phyloP scores from a whole-genome alignment of 2,113 vertebrate genomes.

The Odontophorus gujanensis region DNA sequence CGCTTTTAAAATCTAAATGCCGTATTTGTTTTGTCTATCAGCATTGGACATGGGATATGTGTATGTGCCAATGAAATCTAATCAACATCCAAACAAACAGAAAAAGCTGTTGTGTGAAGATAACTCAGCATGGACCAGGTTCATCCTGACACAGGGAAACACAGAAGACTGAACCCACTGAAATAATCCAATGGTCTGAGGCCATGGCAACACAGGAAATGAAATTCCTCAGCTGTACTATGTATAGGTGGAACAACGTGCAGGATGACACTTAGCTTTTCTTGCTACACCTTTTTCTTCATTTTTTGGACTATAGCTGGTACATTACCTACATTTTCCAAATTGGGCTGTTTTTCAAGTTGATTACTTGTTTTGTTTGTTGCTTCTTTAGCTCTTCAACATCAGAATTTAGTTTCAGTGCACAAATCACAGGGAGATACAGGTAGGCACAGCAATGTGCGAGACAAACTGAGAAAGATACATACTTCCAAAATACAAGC shows the following conservation, averaged over 20 bases:
- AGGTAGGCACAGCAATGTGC: background rate
- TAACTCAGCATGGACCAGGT: background rate
- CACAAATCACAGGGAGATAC: background rate
- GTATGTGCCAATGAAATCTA: background rate
- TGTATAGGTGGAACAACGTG: background rate
- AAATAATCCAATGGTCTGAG: background rate
- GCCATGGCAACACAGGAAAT: background rate
- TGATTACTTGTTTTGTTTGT: background rate
- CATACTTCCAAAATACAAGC: background rate
- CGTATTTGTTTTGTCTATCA: background rate
- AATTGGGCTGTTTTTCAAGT: background rate
- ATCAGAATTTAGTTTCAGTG: background rate
- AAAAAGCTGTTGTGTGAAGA: background rate
- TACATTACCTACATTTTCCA: background rate
- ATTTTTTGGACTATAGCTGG: background rate
- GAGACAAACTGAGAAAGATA: background rate
- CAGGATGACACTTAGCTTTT: background rate
- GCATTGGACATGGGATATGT: fast-evolving
- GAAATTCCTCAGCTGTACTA: background rate
- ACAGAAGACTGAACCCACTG: background rate
- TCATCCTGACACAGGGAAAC: background rate
- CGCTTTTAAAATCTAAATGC: background rate
- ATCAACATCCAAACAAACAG: background rate
- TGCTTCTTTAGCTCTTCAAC: background rate
- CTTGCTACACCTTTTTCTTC: background rate